Evolutionary conservation across 2,888 invertebrate species (phyloP), one percentile per base, ranked within the genome.

Genomic region (Agrochola lota): DNA sequence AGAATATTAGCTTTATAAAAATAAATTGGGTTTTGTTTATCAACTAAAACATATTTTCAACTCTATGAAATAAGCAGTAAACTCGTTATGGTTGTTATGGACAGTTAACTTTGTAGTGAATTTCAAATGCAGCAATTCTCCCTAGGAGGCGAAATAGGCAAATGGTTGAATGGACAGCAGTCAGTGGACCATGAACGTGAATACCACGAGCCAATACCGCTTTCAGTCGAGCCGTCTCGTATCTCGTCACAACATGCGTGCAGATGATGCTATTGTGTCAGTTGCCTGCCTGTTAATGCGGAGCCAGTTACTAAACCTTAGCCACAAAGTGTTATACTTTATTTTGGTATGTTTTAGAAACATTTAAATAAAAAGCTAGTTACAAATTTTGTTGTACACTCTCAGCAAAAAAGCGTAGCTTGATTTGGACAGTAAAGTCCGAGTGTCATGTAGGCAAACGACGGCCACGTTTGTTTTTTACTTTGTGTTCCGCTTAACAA

Each of bases 141-240:
- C 59, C 78, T 78, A 70, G 87, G 88, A 89, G 85, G 80, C 84
- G 85, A 86, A 86, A 87, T 86, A 84, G 80, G 72, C 74, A 88
- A 88, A 87, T 88, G 88, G 87, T 87, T 90, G 89, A 89, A 89
- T 90, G 90, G 90, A 89, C 90, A 87, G 87, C 87, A 89, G 88
- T 87, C 91, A 88, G 83, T 89, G 90, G 88, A 88, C 88, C 91
- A 87, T 91, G 90, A 92, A 90, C 90, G 89, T 87, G 90, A 87
- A 88, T 88, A 89, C 87, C 85, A 87, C 85, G 88, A 88, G 85
- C 90, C 81, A 81, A 89, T 91, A 75, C 90, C 88, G 91, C 89
- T 90, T 87, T 68, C 79, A 83, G 75, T 60, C 86, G 81, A 85
- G 67, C 78, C 68, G 69, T 76, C 84, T 81, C 85, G 75, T 82